Percentiles rank a stretch among this genome's conserved stretches.
Evolutionary conservation across 2,888 invertebrate genomes (phyloP).

Genomic region (Yponomeuta sedellus): DNA sequence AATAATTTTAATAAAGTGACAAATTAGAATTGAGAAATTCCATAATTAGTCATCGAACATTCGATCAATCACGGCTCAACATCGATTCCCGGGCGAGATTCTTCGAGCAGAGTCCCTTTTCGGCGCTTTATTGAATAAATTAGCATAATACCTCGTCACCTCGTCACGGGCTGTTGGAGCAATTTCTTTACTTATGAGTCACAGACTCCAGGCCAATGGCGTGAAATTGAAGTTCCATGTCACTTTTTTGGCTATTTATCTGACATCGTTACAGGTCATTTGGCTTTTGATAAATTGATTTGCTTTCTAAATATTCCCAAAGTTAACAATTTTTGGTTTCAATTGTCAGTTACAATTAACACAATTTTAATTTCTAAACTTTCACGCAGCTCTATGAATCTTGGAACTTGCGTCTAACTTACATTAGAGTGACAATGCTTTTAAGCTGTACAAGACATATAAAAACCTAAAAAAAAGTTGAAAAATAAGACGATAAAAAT

Average conservation of each 20-base stretch:
- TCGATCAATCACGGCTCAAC: background rate
- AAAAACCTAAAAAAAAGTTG: too few species aligned
- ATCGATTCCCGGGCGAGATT: background rate
- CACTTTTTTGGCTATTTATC: background rate
- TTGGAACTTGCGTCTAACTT: too few species aligned
- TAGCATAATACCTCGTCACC: slow-evolving; percentile 3
- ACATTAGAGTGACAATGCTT: too few species aligned
- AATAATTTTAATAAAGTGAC: background rate
- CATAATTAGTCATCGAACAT: background rate
- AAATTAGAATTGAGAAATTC: background rate
- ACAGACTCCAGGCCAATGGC: slow-evolving; percentile 2
- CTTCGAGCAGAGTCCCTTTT: background rate
- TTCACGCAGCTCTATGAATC: too few species aligned
- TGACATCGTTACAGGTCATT: background rate
- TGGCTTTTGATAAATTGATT: background rate
- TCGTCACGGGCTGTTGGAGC: background rate
- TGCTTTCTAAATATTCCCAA: background rate
- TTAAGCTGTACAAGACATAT: too few species aligned
- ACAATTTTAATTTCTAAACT: too few species aligned
- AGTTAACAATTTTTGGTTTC: too few species aligned
- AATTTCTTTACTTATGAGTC: background rate
- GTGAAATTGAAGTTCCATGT: slow-evolving; percentile 8
- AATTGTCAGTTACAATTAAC: too few species aligned
- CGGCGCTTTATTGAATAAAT: slow-evolving; percentile 10
- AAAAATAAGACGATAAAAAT: too few species aligned